Evolutionary conservation across 2,797 vertebrate genomes (phyloP), one percentile per base, ranked within the genome.

Genomic region (Steatocranus sp.): DNA sequence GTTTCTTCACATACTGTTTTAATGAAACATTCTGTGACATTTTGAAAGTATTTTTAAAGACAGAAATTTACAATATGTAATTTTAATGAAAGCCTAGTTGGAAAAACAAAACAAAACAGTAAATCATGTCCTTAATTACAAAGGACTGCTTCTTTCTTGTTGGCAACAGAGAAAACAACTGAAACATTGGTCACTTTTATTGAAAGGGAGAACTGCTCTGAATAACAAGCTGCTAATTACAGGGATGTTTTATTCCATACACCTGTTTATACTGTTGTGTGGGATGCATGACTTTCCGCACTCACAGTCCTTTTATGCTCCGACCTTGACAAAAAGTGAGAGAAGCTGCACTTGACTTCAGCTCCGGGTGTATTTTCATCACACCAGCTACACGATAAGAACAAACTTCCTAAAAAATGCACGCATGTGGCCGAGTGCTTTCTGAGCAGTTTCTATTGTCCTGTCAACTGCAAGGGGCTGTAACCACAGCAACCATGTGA

Each of bases 381-480:
- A 86, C 83, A 68, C 14, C 61, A 79, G 30, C 83, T 18, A 73
- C 81, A 74, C 68, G 81, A 84, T 63, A 75, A 80, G 48, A 80
- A 68, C 53, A 30, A 70, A 91, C 91, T 94, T 94, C 92, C 93
- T 86, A 70, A 93, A 95, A 93, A 91, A 74, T 23, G 15, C 68
- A 36, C 2, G 5, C 53, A 27, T 41, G 50, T 58, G 25, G 51
- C 66, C 2, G 3, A 25, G 43, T 3, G 5, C 32, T 79, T 61
- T 70, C 43, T 73, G 48, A 79, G 23, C 56, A 1, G 41, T 23
- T 32, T 49, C 83, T 78, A 77, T 91, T 91, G 91, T 93, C 80
- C 61, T 18, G 48, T 85, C 50, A 11, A 36, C 68, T 41, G 82
- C 81, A 78, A 84, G 86, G 66, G 83, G 49, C 27, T 0, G 80